Conservation (phyloP, 2,888 invertebrate species). For the Caenorhabditis angaria region DNA sequence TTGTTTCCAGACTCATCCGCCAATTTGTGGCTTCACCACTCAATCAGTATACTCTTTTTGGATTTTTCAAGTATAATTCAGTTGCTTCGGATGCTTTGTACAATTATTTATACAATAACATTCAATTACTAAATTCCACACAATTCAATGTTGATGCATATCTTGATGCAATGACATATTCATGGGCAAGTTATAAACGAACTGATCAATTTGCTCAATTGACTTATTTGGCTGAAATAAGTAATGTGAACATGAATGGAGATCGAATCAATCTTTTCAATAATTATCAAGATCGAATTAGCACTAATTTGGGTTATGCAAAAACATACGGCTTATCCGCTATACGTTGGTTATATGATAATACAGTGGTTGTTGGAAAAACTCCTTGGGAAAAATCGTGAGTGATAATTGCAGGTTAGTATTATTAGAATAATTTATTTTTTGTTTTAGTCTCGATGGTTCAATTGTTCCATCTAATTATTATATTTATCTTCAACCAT, state of each 20-base stretch:
- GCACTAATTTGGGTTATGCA: constrained; percentile 8
- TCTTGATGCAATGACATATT: constrained; percentile 45
- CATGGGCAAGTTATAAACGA: constrained; percentile 22
- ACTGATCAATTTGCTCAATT: background rate
- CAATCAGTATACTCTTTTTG: constrained; percentile 21
- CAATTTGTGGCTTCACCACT: constrained; percentile 22
- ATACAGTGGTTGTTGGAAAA: constrained; percentile 38
- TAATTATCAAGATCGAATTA: constrained; percentile 16
- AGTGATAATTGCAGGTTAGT: too few species aligned
- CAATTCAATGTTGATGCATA: constrained; percentile 19
- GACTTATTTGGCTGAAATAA: background rate
- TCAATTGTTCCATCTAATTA: constrained; percentile 17
- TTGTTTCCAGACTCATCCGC: constrained; percentile 25
- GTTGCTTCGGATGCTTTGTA: constrained; percentile 28
- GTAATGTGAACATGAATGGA: background rate
- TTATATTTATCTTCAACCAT: constrained; percentile 24
- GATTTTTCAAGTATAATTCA: constrained; percentile 36
- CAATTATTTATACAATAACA: constrained; percentile 19
- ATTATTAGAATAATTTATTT: too few species aligned
- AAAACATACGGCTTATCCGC: constrained; percentile 7
- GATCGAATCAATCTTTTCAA: constrained; percentile 17
- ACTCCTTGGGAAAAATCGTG: constrained; percentile 44
- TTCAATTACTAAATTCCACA: constrained; percentile 16
- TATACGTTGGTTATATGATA: constrained; percentile 46
- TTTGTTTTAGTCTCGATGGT: constrained; percentile 19